Conservation (phyloP, 2,888 invertebrate species). For the Tetragnatha montana region DNA sequence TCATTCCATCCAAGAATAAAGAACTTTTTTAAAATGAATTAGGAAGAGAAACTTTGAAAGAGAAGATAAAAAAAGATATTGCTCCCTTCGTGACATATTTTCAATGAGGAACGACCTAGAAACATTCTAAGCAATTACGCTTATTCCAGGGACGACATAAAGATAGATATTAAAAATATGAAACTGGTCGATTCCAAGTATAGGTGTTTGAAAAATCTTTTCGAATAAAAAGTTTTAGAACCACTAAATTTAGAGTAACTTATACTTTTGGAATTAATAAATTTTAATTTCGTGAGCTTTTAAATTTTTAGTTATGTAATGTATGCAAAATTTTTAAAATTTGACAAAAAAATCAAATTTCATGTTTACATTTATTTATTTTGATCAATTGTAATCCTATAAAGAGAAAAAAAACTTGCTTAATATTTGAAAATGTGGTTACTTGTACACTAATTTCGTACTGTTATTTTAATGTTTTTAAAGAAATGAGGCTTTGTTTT, state of each 20-base stretch:
- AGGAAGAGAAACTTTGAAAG: no score
- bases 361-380: not conserved
- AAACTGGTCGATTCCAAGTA: not conserved
- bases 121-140: no score
- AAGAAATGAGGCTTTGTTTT: not conserved
- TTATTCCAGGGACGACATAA: no score
- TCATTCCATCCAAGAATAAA: no score
- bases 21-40: no score
- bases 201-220: not conserved
- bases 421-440: no score
- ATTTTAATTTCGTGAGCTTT: no score
- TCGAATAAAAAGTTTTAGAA: not conserved
- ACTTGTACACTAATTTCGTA: no score
- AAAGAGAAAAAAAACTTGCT: not conserved
- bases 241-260: not conserved
- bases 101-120: no score
- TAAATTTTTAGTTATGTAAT: not conserved
- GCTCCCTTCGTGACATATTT: no score
- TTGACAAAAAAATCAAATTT: not conserved
- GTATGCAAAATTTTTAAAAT: no score
- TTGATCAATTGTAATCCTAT: not conserved
- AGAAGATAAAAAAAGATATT: no score
- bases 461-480: not conserved
- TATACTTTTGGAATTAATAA: not conserved
- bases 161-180: not conserved